Evolutionary conservation across 1,140 invertebrate species (phyloP), one percentile per base, ranked within the genome.

Genomic region (Drosophila prosaltans): DNA sequence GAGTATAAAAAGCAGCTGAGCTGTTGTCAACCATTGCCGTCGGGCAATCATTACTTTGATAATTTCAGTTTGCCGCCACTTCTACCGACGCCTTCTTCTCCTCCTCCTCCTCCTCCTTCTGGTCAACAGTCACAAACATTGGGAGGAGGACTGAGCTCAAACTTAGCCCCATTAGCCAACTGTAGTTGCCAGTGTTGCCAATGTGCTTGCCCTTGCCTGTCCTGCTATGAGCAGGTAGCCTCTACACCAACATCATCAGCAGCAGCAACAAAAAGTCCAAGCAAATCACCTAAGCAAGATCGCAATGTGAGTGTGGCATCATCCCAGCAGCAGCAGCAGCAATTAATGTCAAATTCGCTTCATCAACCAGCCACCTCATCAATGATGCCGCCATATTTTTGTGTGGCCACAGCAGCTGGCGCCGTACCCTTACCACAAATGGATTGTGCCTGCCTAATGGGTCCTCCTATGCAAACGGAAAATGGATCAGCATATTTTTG

Each of bases 1-100:
- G 70, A 61, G 1, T 78, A 58, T 28, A 68, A 69, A 5, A 65
- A 59, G 7, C 69, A 73, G 9, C 41, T 66, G 55, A 32, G 48
- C 39, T 70, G 39, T 41, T 71, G n/a, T n/a, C 36, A 59, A 9
- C 21, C 55, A 3, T 36, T 11, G 32, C 72, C 45, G 54, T 69
- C 43, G 43, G 39, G 32, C 16, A 51, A 51, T 21, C 39, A 8
- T 3, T 57, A 55, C 39, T 24, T 67, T n/a, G 58, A 74, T n/a
- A 36, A 30, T 10, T 55, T 66, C 16, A 26, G 28, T 2, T 2
- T 58, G 32, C 55, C 64, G 8, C 61, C 24, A 7, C 8, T 40
- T 30, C n/a, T 26, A 2, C 1, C 41, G 1, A 2, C 41, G 41
- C 41, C 41, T 0, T 1, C 41, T 16, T 3, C 2, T 6, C 61